phyloP scores from a whole-genome alignment of 2,888 invertebrate genomes.

The Nebria brevicollis region DNA sequence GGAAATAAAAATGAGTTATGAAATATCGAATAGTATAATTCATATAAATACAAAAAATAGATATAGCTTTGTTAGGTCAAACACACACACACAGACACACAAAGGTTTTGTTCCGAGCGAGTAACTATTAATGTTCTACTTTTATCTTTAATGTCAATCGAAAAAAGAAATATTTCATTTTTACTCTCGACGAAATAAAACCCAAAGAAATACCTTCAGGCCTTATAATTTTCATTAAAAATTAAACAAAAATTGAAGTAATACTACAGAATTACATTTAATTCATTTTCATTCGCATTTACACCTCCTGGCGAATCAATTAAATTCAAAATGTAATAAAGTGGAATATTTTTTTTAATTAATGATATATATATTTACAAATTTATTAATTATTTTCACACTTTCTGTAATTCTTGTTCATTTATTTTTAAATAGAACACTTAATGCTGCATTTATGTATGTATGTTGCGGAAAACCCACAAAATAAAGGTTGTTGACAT shows the following conservation, averaged over 20 bases:
- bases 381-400: too few relatives aligned
- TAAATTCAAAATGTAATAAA: neutral
- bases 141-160: neutral
- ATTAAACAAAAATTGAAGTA: neutral
- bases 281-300: neutral
- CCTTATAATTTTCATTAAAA: neutral
- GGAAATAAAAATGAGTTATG: neutral
- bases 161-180: neutral
- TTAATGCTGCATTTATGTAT: neutral
- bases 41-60: neutral
- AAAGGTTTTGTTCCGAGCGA: neutral
- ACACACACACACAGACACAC: neutral
- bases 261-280: neutral
- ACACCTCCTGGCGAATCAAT: neutral
- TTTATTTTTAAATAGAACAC: neutral
- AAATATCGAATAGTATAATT: neutral
- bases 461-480: neutral
- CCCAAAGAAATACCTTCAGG: neutral
- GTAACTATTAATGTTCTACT: neutral
- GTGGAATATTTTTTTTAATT: too few relatives aligned
- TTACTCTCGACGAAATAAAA: neutral
- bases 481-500: neutral
- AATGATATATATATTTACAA: too few relatives aligned
- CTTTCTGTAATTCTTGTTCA: neutral
- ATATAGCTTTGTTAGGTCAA: neutral